These are phyloP conservation scores for Chaenodraco wilsoni DNA, from an alignment of 2,797 vertebrate species.

Conservation along the genomic window DNA sequence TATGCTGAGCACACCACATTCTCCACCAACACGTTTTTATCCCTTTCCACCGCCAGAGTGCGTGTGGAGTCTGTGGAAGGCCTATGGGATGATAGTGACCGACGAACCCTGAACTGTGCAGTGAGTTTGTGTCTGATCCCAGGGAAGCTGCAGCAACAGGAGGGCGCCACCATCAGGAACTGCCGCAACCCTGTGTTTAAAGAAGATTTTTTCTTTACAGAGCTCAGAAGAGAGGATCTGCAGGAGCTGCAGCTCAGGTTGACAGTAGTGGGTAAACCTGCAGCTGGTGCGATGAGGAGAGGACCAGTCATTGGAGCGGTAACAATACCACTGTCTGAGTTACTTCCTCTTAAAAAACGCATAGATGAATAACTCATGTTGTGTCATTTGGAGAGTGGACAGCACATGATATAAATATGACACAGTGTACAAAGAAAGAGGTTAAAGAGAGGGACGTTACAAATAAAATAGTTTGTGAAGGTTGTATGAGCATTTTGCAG, in stretches of 20 bases:
- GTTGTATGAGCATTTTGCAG: neutral
- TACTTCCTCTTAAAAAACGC: conserved; percentile 53
- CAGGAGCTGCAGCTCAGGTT: conserved; percentile 70
- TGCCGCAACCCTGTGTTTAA: conserved; percentile 76
- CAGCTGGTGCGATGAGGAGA: conserved; percentile 64
- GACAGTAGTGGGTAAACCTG: conserved; percentile 79
- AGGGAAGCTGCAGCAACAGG: conserved; percentile 78
- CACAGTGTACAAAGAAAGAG: neutral
- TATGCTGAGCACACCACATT: conserved; percentile 58
- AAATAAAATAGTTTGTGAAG: neutral
- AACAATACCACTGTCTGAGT: conserved; percentile 70
- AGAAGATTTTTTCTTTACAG: conserved; percentile 82
- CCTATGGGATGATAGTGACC: conserved; percentile 53
- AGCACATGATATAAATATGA: neutral
- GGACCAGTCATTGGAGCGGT: conserved; percentile 68
- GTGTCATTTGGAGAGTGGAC: neutral
- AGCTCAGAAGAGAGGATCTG: conserved; percentile 67
- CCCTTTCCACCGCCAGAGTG: conserved; percentile 66
- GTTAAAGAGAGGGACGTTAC: neutral
- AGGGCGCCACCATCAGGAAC: conserved; percentile 76
- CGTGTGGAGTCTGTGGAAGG: conserved; percentile 76
- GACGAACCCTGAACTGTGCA: conserved; percentile 64
- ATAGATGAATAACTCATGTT: neutral
- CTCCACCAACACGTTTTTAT: conserved; percentile 15
- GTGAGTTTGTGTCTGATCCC: conserved; percentile 77